A percentile compares a stretch with the other conserved stretches of the same genome.
phyloP scores from a whole-genome alignment of 2,888 invertebrate genomes.

The Drosophila leonis region DNA sequence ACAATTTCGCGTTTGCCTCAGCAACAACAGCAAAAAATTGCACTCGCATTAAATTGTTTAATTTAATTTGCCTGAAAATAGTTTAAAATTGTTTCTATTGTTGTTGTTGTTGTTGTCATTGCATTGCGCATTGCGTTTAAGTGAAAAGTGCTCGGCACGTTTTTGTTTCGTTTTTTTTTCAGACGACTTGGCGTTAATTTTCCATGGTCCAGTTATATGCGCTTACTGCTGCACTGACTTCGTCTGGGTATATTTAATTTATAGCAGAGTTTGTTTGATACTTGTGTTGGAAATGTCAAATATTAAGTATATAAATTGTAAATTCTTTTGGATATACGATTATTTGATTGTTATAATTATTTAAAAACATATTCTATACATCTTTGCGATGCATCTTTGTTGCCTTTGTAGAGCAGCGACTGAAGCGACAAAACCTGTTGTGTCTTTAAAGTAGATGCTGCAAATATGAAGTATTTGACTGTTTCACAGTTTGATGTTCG shows the following conservation, averaged over 20 bases:
- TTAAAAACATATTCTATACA: no score
- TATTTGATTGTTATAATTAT: no score
- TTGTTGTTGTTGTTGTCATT: slow-evolving; percentile 50
- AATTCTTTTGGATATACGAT: no score
- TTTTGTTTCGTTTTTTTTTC: slow-evolving; percentile 30
- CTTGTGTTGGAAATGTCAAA: no score
- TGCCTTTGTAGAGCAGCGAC: no score
- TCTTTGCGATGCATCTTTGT: no score
- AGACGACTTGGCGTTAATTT: slow-evolving; percentile 46
- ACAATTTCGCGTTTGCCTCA: slow-evolving; percentile 65
- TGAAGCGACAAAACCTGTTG: no score
- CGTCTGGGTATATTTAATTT: background rate
- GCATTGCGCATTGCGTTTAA: slow-evolving; percentile 56
- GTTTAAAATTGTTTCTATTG: slow-evolving; percentile 47
- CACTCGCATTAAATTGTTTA: slow-evolving; percentile 76
- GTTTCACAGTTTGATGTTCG: no score
- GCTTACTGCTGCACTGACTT: background rate
- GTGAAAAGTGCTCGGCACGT: slow-evolving; percentile 61
- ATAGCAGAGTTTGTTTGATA: background rate
- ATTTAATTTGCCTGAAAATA: slow-evolving; percentile 72
- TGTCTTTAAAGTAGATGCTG: no score
- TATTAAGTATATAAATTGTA: no score
- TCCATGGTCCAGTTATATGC: slow-evolving; percentile 36
- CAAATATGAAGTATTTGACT: no score
- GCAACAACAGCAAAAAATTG: slow-evolving; percentile 61